Evolutionary conservation across 2,797 vertebrate genomes (phyloP).

Genomic region (Siniperca undulata): DNA sequence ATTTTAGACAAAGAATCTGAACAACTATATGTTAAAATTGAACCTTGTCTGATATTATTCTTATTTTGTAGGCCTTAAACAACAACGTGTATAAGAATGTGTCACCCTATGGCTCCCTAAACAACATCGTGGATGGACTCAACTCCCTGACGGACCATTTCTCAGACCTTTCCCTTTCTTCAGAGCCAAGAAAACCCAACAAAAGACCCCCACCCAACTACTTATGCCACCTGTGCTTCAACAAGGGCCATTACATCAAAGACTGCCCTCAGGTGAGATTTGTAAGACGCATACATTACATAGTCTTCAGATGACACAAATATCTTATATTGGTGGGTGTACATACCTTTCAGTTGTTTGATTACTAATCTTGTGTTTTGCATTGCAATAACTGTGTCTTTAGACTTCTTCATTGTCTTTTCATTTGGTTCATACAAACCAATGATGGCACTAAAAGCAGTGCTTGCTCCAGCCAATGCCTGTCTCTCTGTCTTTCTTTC

Average conservation of each 20-base stretch:
- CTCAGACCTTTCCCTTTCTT: constrained; percentile 96
- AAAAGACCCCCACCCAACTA: constrained; percentile 99
- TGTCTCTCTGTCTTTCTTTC: constrained; percentile 32
- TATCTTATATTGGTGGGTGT: neutral
- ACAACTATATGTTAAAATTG: neutral
- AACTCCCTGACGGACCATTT: constrained; percentile 99
- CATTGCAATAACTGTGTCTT: constrained; percentile 13
- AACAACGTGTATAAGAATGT: constrained; percentile 95
- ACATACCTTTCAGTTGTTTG: neutral
- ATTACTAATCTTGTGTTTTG: constrained; percentile 5
- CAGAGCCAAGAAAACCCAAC: constrained; percentile 97
- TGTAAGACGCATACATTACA: neutral
- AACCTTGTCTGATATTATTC: constrained; percentile 17
- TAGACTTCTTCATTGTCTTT: constrained; percentile 13
- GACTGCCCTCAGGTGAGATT: constrained; percentile 98
- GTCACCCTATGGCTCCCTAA: constrained; percentile 97
- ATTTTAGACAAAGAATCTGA: neutral
- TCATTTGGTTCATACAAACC: constrained; percentile 36
- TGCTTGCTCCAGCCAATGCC: constrained; percentile 48
- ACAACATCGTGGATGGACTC: constrained; percentile 98
- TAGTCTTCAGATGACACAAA: neutral
- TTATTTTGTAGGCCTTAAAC: constrained; percentile 89
- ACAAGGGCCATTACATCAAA: constrained; percentile 99
- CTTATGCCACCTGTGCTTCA: constrained; percentile 99
- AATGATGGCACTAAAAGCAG: constrained; percentile 56